These are phyloP conservation scores for Ornithorhynchus anatinus DNA, from an alignment of 2,113 vertebrate genomes.

Conservation along the genomic window DNA sequence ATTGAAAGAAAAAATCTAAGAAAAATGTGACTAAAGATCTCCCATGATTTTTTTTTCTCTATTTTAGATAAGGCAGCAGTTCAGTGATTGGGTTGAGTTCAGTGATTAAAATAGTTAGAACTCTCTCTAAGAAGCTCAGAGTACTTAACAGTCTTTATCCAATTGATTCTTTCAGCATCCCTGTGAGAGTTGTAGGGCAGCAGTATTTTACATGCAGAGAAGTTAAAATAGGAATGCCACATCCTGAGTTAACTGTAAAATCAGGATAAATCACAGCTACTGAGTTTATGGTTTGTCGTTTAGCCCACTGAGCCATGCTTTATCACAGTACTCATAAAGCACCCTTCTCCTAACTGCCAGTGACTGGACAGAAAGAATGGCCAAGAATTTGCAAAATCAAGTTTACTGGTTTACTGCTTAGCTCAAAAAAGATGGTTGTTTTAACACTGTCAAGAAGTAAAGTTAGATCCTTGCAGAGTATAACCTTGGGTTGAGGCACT, in stretches of 20 bases:
- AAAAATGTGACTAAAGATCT: conserved; percentile 11
- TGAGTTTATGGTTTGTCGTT: conserved; percentile 17
- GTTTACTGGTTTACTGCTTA: background rate
- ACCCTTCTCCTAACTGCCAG: background rate
- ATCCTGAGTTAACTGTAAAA: conserved; percentile 9
- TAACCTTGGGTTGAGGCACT: no score
- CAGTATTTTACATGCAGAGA: conserved; percentile 42
- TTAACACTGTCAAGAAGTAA: no score
- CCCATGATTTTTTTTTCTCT: no score
- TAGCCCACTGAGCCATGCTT: background rate
- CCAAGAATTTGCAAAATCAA: conserved; percentile 5
- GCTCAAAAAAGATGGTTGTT: background rate
- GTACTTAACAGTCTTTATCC: conserved; percentile 42
- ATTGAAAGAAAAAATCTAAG: conserved; percentile 18
- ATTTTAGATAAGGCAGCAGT: no score
- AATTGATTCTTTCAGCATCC: conserved; percentile 37
- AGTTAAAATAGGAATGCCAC: conserved; percentile 38
- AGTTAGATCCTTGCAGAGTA: no score
- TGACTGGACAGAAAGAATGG: background rate
- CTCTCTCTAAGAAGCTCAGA: conserved; percentile 37
- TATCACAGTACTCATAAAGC: background rate
- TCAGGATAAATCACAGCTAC: conserved; percentile 1
- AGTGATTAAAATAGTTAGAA: conserved; percentile 43
- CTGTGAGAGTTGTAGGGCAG: conserved; percentile 20
- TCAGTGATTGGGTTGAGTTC: no score